Percentiles rank a stretch among this genome's conserved stretches.
These are phyloP conservation scores for Pecten maximus DNA, from an alignment of 2,888 invertebrate genomes.

Conservation along the genomic window DNA sequence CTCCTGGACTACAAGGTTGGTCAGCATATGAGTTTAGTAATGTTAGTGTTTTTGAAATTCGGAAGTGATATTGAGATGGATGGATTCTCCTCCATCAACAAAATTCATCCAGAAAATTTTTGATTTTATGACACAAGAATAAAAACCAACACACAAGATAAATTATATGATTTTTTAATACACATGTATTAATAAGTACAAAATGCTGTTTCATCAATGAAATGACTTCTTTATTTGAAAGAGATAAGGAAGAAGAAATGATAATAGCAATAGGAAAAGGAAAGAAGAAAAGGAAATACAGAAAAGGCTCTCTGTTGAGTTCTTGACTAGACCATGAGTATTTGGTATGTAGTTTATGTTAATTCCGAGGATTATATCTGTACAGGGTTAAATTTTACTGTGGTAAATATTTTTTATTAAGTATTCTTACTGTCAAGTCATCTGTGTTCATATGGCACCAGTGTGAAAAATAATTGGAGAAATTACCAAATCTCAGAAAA, in stretches of 20 bases:
- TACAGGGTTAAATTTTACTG: neutral
- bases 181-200: slow-evolving; percentile 20
- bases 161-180: slow-evolving; percentile 13
- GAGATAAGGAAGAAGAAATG: neutral
- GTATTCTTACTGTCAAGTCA: neutral
- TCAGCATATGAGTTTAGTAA: no score
- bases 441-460: neutral
- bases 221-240: neutral
- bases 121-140: neutral
- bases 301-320: neutral
- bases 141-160: neutral
- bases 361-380: neutral
- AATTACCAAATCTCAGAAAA: neutral
- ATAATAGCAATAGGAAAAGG: neutral
- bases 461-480: neutral
- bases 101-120: no score
- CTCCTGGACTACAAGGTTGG: no score
- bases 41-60: no score
- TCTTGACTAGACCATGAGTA: slow-evolving; percentile 26
- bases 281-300: neutral
- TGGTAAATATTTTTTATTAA: neutral
- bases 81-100: no score
- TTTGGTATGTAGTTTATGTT: neutral
- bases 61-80: no score
- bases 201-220: neutral